Conservation (phyloP, 1,140 invertebrate genomes). For the Anastatus disparis region DNA sequence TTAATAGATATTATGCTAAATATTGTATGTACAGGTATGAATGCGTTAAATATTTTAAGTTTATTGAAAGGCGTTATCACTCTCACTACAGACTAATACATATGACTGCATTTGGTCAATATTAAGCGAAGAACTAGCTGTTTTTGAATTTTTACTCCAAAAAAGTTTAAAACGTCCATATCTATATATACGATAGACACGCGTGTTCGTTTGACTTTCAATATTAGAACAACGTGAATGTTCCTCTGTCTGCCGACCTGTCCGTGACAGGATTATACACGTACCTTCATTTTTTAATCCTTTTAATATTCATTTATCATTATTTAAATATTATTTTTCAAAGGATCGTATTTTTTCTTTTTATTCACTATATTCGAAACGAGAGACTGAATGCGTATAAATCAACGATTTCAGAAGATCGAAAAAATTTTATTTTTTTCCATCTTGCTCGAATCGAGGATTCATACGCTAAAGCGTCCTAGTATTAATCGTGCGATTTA, state of each 20-base stretch:
- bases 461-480: slow-evolving; percentile 29
- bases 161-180: slow-evolving; percentile 37
- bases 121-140: background rate
- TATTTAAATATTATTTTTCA: slow-evolving; percentile 24
- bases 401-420: background rate
- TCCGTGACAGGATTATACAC: slow-evolving; percentile 35
- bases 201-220: slow-evolving; percentile 15
- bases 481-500: slow-evolving; percentile 37
- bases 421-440: background rate
- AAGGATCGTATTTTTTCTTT: slow-evolving; percentile 20
- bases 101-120: slow-evolving; percentile 10
- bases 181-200: background rate
- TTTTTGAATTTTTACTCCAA: slow-evolving; percentile 5
- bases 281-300: slow-evolving; percentile 30
- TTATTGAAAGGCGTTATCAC: background rate
- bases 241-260: slow-evolving; percentile 25
- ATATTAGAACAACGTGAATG: background rate
- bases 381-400: slow-evolving; percentile 35
- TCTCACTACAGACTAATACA: slow-evolving; percentile 1
- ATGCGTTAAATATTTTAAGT: too few relatives aligned
- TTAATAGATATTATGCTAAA: too few relatives aligned
- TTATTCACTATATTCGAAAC: slow-evolving; percentile 28
- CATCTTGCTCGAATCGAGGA: background rate
- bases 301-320: slow-evolving; percentile 15
- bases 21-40: too few relatives aligned